Base-by-base conservation (phyloP, 2,888 invertebrate genomes). In the Ditylenchus weischeri region DNA sequence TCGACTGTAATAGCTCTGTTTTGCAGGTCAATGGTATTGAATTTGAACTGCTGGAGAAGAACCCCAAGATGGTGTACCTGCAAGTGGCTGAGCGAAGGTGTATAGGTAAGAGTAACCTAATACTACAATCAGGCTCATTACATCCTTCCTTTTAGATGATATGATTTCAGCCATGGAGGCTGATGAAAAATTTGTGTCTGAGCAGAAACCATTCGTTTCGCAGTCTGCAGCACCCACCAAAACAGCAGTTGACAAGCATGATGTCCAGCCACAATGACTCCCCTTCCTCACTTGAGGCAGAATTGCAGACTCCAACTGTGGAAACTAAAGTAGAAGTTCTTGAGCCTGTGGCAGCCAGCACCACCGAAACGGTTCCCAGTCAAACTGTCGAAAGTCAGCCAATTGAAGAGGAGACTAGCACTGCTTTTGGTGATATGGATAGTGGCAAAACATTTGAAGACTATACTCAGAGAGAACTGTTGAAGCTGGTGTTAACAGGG, bases 1-100 rank as follows among this genome's bases (percentile, higher is more conserved):
- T n/a, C n/a, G n/a, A n/a, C n/a, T n/a, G n/a, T n/a, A n/a, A 43
- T 8, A 43, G 8, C 43, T 15, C 43, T 43, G 8, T 15, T 8
- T 43, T 43, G 13, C 43, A 43, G 43, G 43, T 72, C 43, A 66
- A 70, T 38, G 72, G 70, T 19, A 64, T 75, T 35, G 72, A 72
- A 67, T 58, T 50, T 6, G 69, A 68, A 48, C 54, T 43, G 36
- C 66, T 72, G 23, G 61, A 48, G 0, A 62, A 62, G 11, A 54
- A 57, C 23, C n/a, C 60, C 11, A 50, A 67, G 47, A 79, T 79
- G 79, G 76, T 76, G 65, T 79, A 79, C 70, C 76, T 81, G 65
- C 73, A 78, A 29, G 75, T 80, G 58, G 73, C 78, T 23, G 72
- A 72, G 57, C 71, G 73, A 61, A 64, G 75, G n/a, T 81, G 81